Evolutionary conservation across 2,888 invertebrate genomes (phyloP).

Genomic region (Torymus texanus): DNA sequence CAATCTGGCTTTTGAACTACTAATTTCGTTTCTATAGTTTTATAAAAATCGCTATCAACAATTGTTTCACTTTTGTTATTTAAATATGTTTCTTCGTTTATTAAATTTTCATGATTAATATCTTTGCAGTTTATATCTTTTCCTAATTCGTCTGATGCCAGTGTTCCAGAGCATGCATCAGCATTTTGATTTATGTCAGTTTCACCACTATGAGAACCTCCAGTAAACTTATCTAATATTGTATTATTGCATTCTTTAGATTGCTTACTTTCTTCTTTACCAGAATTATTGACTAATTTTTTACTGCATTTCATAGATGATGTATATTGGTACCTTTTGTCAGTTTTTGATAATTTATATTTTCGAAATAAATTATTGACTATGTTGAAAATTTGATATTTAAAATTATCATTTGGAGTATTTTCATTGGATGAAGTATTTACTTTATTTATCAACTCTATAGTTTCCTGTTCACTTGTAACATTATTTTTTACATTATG

Average conservation of each 20-base stretch:
- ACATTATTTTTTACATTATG: too few relatives aligned
- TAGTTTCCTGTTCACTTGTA: background rate
- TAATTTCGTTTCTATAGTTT: conserved; percentile 71
- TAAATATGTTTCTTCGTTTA: background rate
- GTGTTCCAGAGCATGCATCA: too few relatives aligned
- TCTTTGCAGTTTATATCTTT: background rate
- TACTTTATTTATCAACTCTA: background rate
- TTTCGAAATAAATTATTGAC: conserved; percentile 62
- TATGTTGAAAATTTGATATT: conserved; percentile 24
- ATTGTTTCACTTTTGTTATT: conserved; percentile 16
- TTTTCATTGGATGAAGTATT: background rate
- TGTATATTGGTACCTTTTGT: conserved; percentile 62
- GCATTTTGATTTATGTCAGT: too few relatives aligned
- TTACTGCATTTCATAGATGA: conserved; percentile 58
- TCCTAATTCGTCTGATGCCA: too few relatives aligned
- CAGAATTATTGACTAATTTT: background rate
- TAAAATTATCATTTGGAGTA: background rate
- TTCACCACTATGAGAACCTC: too few relatives aligned
- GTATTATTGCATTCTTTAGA: background rate
- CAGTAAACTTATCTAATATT: too few relatives aligned
- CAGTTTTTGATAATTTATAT: conserved; percentile 60
- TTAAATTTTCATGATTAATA: background rate
- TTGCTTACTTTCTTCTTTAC: background rate
- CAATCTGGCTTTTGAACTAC: conserved; percentile 68
- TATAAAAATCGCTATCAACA: conserved; percentile 59